Conservation (phyloP, 2,113 vertebrate genomes). For the Sitta europaea region DNA sequence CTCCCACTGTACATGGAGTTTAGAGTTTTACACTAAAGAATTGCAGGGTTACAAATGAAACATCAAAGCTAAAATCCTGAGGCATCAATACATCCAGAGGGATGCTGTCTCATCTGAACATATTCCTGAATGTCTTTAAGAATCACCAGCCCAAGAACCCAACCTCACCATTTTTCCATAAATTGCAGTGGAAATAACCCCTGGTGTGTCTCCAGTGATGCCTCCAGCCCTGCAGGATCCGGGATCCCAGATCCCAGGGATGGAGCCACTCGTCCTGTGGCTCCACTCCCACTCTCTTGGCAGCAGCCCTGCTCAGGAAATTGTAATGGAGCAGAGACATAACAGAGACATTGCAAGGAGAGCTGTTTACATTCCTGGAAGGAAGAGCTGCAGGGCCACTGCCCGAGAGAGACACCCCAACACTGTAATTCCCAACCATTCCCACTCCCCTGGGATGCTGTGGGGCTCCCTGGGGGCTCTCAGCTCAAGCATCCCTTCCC, state of each 20-base stretch:
- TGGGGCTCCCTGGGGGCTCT: neutral
- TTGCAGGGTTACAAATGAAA: neutral
- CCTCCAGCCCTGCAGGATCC: neutral
- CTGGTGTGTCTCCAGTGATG: fast-evolving
- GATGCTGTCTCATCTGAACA: neutral
- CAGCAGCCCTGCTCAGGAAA: slow-evolving; percentile 71
- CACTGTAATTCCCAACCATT: neutral
- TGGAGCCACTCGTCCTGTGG: neutral
- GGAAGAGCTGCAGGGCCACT: slow-evolving; percentile 10
- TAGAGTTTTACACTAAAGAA: neutral
- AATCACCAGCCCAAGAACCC: neutral
- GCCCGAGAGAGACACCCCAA: neutral
- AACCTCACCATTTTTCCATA: neutral
- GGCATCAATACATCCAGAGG: neutral
- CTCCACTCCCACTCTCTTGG: slow-evolving; percentile 37
- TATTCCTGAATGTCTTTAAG: neutral
- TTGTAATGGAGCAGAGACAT: slow-evolving; percentile 68
- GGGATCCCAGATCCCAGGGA: neutral
- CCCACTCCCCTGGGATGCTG: fast-evolving
- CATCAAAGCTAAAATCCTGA: neutral
- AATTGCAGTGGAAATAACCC: neutral
- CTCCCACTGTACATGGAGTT: fast-evolving
- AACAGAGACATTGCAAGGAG: slow-evolving; percentile 70
- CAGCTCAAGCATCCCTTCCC: neutral
- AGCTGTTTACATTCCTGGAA: slow-evolving; percentile 78